Percentiles rank a stretch among this genome's conserved stretches.
Conservation (phyloP, 2,888 invertebrate species). For the Aphrophora alni region DNA sequence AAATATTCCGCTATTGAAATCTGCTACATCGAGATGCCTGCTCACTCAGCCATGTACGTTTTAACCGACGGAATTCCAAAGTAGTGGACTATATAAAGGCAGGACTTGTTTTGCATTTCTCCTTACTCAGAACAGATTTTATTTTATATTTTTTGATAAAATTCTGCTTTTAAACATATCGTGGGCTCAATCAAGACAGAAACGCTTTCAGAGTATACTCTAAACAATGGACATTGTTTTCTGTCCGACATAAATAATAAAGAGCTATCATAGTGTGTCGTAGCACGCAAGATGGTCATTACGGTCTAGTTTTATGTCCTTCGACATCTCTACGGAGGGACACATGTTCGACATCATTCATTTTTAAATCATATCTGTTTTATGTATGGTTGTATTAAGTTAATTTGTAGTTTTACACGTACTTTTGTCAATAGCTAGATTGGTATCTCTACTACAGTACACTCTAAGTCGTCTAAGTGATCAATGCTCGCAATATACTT, state of each 20-base stretch:
- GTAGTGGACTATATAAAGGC: not conserved
- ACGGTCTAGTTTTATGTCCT: not conserved
- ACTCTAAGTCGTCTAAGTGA: too few species aligned
- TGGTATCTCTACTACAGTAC: too few species aligned
- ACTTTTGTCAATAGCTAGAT: not conserved
- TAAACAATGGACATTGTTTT: not conserved
- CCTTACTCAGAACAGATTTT: not conserved
- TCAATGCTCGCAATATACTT: too few species aligned
- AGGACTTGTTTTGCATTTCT: not conserved
- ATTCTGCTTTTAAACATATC: not conserved
- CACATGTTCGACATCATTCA: not conserved
- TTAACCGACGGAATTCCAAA: not conserved
- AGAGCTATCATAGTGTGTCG: not conserved
- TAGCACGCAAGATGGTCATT: not conserved
- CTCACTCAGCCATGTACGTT: not conserved
- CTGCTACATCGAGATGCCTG: not conserved
- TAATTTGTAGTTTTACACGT: not conserved
- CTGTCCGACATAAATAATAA: not conserved
- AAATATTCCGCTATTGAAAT: not conserved
- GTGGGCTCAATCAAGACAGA: not conserved
- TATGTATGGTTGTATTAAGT: too few species aligned
- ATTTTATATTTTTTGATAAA: slow-evolving; percentile 2
- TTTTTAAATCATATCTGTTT: not conserved
- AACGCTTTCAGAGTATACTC: not conserved
- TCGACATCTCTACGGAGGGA: not conserved